Base-by-base conservation (phyloP, 1,140 invertebrate genomes). In the Frieseomelitta varia region DNA sequence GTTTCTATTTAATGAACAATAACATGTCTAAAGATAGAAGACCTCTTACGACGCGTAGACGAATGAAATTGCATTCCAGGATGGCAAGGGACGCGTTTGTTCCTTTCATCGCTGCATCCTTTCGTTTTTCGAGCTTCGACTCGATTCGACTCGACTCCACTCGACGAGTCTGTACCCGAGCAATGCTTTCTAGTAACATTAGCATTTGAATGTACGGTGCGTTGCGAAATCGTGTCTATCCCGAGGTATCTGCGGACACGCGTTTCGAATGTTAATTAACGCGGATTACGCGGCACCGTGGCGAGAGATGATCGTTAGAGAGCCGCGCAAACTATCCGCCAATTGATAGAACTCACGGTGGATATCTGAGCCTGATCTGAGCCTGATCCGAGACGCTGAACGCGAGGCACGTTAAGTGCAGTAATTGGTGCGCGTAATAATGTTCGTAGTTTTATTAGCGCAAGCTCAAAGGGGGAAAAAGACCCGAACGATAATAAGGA, bases 181-280 rank as follows among this genome's bases (percentile, higher is more conserved):
- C 17, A 21, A 10, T 1, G 30, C 68, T 74, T 81, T 63, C 69
- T 65, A 80, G 47, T 51, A 53, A 51, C 55, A 80, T 80, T 80
- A 73, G 68, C 68, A 80, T 73, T 39, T 47, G 1, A 80, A 51
- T 47, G 77, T 55, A 55, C n/a, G 21, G 24, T 39, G 39, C 10
- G 34, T 80, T 61, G n/a, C 19, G 55, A 80, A 73, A 80, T 73
- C 61, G 39, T 55, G 51, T 39, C 19, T 68, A 68, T 68, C 30
- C 21, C 30, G 67, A 39, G 34, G 67, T n/a, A 58, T 34, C 17
- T 12, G 67, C 10, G 15, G 19, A 17, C 30, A 15, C 30, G 30
- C 67, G 15, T 56, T 39, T 55, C 67, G 67, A 80, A 58, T 58
- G 55, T 80, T 72, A 80, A 80, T 71, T 72, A 80, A 58, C 53